Conservation (phyloP, 1,140 invertebrate genomes). For the Drosophila mayri region DNA sequence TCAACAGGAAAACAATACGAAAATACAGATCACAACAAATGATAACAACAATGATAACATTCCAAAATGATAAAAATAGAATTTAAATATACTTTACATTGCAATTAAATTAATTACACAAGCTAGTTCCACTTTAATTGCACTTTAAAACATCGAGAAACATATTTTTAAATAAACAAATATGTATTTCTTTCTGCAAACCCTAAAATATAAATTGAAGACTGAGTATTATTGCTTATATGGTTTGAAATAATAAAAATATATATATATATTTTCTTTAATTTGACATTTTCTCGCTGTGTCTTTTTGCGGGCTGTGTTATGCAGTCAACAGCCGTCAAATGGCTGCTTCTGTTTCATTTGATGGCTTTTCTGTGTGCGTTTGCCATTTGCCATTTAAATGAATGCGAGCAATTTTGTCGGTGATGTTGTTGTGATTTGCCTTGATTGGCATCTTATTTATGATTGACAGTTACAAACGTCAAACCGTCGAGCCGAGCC, state of each 20-base stretch:
- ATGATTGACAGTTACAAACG: conserved; percentile 81
- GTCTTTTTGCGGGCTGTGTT: conserved; percentile 18
- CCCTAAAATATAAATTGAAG: no score
- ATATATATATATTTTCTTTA: no score
- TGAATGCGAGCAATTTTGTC: conserved; percentile 59
- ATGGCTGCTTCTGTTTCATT: conserved; percentile 36
- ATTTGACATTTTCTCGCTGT: not conserved
- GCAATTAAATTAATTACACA: not conserved
- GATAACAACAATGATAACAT: not conserved
- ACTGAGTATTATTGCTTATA: not conserved
- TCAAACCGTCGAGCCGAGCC: conserved; percentile 19
- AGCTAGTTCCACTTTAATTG: not conserved
- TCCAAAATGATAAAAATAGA: not conserved
- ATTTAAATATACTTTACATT: not conserved
- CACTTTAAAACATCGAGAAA: no score
- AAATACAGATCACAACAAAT: no score
- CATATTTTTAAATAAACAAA: no score
- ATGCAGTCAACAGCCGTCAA: conserved; percentile 37
- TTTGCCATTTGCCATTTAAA: conserved; percentile 68
- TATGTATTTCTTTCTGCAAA: no score
- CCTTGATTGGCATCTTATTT: conserved; percentile 80
- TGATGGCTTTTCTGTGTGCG: conserved; percentile 40
- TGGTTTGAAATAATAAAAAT: no score
- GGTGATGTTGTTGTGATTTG: conserved; percentile 62
- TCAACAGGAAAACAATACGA: not conserved